phyloP scores from a whole-genome alignment of 23 tunicate species.

The Halocynthia roretzi region DNA sequence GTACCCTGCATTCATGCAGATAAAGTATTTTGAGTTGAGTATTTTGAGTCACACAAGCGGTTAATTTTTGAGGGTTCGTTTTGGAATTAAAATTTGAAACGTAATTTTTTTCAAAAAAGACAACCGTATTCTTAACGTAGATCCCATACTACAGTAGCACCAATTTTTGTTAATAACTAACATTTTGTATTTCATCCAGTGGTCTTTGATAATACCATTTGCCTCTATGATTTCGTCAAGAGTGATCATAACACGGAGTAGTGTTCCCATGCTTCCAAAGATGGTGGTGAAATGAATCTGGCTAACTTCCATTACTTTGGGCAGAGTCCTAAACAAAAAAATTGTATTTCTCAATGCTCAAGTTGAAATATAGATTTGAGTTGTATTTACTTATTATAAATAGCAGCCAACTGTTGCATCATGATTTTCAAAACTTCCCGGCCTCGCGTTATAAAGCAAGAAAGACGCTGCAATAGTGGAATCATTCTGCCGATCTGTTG shows the following conservation, averaged over 20 bases:
- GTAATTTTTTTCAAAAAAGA: no score
- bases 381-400: slow-evolving; percentile 57
- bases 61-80: background rate
- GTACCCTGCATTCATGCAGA: slow-evolving; percentile 20
- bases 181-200: slow-evolving; percentile 73
- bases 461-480: slow-evolving; percentile 56
- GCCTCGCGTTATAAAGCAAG: slow-evolving; percentile 65
- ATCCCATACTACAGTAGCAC: no score
- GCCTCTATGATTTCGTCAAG: slow-evolving; percentile 58
- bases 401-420: slow-evolving; percentile 79
- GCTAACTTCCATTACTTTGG: slow-evolving; percentile 67
- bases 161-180: slow-evolving; percentile 11
- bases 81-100: no score
- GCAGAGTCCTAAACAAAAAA: slow-evolving; percentile 56
- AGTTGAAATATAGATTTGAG: background rate
- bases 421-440: slow-evolving; percentile 64
- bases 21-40: background rate
- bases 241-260: slow-evolving; percentile 50
- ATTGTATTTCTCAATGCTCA: background rate
- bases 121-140: no score
- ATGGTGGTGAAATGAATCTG: slow-evolving; percentile 64
- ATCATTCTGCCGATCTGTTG: slow-evolving; percentile 58
- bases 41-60: background rate
- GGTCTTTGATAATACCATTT: slow-evolving; percentile 37
- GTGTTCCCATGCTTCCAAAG: slow-evolving; percentile 40